A percentile compares a stretch with the other conserved stretches of the same genome.
Conservation (phyloP, 1,140 invertebrate species). For the Pantala flavescens region DNA sequence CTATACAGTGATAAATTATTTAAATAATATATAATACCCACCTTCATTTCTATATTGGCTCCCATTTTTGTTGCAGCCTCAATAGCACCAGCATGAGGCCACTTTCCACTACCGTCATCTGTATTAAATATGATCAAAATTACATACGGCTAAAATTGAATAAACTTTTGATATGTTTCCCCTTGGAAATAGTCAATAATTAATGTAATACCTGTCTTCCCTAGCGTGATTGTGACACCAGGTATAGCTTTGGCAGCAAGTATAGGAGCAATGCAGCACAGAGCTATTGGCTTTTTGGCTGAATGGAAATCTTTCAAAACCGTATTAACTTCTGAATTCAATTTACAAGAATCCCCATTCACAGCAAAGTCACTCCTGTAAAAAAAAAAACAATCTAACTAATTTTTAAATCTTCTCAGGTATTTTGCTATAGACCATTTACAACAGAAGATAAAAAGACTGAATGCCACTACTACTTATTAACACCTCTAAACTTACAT, state of each 20-base stretch:
- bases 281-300: constrained; percentile 45
- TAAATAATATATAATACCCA: constrained; percentile 32
- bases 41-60: constrained; percentile 37
- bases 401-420: neutral
- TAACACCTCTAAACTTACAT: too few relatives aligned
- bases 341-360: constrained; percentile 41
- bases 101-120: constrained; percentile 36
- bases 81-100: constrained; percentile 46
- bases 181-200: neutral
- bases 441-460: too few relatives aligned
- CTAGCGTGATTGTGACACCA: constrained; percentile 46
- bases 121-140: constrained; percentile 19
- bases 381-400: constrained; percentile 18
- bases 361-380: constrained; percentile 45
- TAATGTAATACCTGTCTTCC: constrained; percentile 31
- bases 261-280: constrained; percentile 49
- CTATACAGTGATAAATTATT: too few relatives aligned
- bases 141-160: neutral
- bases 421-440: too few relatives aligned
- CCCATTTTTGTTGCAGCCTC: constrained; percentile 41
- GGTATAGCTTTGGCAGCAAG: constrained; percentile 42
- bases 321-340: constrained; percentile 40
- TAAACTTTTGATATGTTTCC: too few relatives aligned
- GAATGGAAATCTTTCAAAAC: constrained; percentile 44
- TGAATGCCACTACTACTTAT: too few relatives aligned